Percentiles rank a stretch among this genome's conserved stretches.
Conservation (phyloP, 2,888 invertebrate genomes). For the Rhingia rostrata region DNA sequence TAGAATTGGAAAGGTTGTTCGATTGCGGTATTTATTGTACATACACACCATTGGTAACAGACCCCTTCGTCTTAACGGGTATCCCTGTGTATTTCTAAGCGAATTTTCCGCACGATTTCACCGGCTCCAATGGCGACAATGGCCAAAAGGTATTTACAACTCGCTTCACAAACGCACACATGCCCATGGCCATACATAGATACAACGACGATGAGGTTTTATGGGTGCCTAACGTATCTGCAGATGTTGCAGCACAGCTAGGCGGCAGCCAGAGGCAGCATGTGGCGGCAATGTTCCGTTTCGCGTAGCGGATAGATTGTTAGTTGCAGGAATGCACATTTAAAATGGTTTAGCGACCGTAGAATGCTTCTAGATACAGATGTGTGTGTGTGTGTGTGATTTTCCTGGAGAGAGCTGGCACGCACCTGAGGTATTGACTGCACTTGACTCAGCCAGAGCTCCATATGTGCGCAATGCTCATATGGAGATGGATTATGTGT, state of each 20-base stretch:
- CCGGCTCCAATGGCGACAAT: conserved; percentile 72
- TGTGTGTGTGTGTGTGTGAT: conserved; percentile 3
- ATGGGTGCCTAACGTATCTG: conserved; percentile 59
- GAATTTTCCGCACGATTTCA: conserved; percentile 73
- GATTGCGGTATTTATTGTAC: conserved; percentile 66
- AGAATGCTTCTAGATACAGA: conserved; percentile 46
- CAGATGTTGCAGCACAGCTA: conserved; percentile 54
- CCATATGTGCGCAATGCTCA: not conserved
- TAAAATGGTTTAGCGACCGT: conserved; percentile 62
- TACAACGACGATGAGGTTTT: conserved; percentile 13
- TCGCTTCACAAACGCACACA: conserved; percentile 27
- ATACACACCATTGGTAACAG: conserved; percentile 37
- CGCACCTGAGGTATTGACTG: conserved; percentile 68
- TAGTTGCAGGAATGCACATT: conserved; percentile 70
- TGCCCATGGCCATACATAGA: not conserved
- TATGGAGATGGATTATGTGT: not conserved
- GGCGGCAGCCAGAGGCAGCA: conserved; percentile 47
- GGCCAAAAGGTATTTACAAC: conserved; percentile 71
- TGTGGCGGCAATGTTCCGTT: conserved; percentile 71
- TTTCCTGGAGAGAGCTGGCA: conserved; percentile 60
- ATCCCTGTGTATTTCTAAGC: conserved; percentile 52
- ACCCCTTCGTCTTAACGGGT: conserved; percentile 25
- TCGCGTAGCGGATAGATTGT: conserved; percentile 72
- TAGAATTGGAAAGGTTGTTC: conserved; percentile 63
- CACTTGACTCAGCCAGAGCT: conserved; percentile 61